These are phyloP conservation scores for Pipistrellus nathusii DNA, from an alignment of 2,797 vertebrate genomes.

Conservation along the genomic window DNA sequence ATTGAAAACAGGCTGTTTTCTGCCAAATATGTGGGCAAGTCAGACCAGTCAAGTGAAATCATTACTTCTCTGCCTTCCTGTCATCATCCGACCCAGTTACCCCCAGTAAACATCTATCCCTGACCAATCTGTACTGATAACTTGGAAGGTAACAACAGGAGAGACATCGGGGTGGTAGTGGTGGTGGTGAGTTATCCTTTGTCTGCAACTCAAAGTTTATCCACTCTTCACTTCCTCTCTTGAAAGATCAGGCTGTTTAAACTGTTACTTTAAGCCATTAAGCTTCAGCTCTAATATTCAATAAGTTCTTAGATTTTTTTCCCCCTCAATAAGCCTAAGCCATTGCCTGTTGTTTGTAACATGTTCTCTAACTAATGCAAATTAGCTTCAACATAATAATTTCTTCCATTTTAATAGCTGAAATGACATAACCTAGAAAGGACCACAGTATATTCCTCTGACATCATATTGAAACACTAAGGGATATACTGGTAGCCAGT, in stretches of 20 bases:
- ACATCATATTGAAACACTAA: neutral
- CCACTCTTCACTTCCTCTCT: neutral
- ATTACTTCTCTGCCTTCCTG: neutral
- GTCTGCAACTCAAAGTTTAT: neutral
- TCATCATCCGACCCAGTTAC: no score
- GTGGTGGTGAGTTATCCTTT: neutral
- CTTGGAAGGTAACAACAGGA: neutral
- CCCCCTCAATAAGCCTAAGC: neutral
- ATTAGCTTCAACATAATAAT: neutral
- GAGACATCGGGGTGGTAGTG: neutral
- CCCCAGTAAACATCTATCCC: no score
- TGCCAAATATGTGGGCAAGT: neutral
- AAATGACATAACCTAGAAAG: neutral
- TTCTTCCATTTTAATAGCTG: neutral
- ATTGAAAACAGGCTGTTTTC: neutral
- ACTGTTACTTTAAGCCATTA: neutral
- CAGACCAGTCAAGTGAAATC: neutral
- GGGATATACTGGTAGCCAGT: neutral
- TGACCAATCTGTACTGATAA: neutral
- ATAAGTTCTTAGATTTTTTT: neutral
- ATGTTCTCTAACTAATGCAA: neutral
- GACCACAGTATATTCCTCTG: neutral
- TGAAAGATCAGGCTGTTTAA: neutral
- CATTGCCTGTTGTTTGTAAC: neutral
- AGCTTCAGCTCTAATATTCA: neutral